A percentile compares a stretch with the other conserved stretches of the same genome.
Evolutionary conservation across 2,888 invertebrate species (phyloP).

Genomic region (Nomada fabriciana): DNA sequence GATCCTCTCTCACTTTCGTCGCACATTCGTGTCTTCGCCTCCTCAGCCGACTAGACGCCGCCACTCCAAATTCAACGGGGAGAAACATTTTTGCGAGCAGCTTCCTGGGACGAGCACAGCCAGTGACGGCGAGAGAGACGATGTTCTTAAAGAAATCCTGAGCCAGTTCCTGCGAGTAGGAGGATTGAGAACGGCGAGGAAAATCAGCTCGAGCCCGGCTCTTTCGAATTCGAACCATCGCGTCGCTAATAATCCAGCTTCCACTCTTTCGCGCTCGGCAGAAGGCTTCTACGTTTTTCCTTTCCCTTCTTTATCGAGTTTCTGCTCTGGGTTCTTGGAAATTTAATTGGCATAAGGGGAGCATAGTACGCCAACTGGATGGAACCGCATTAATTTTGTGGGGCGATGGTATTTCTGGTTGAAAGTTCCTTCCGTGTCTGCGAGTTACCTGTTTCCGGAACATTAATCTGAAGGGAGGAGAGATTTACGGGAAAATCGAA

Average conservation of each 20-base stretch:
- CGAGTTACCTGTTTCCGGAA: slow-evolving; percentile 40
- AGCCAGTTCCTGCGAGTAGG: slow-evolving; percentile 1
- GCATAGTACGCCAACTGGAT: slow-evolving; percentile 19
- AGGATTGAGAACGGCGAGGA: background rate
- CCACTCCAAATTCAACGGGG: too few species aligned
- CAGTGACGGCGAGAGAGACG: slow-evolving; percentile 6
- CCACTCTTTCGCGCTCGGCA: background rate
- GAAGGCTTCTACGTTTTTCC: background rate
- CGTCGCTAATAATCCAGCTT: slow-evolving; percentile 19
- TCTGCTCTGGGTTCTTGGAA: background rate
- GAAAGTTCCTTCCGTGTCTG: slow-evolving; percentile 16
- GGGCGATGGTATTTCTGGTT: background rate
- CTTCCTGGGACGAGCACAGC: slow-evolving; percentile 11
- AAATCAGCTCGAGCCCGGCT: background rate
- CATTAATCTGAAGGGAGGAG: slow-evolving; percentile 45
- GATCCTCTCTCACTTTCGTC: background rate
- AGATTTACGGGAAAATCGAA: slow-evolving; percentile 51
- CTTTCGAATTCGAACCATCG: background rate
- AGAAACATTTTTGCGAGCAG: too few species aligned
- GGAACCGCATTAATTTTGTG: slow-evolving; percentile 31
- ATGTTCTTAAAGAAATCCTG: slow-evolving; percentile 46
- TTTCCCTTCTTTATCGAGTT: background rate
- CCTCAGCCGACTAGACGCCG: too few species aligned
- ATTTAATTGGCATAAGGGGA: slow-evolving; percentile 19
- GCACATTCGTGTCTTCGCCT: background rate